Evolutionary conservation across 1,140 invertebrate genomes (phyloP).

Genomic region (Saccostrea cuccullata): DNA sequence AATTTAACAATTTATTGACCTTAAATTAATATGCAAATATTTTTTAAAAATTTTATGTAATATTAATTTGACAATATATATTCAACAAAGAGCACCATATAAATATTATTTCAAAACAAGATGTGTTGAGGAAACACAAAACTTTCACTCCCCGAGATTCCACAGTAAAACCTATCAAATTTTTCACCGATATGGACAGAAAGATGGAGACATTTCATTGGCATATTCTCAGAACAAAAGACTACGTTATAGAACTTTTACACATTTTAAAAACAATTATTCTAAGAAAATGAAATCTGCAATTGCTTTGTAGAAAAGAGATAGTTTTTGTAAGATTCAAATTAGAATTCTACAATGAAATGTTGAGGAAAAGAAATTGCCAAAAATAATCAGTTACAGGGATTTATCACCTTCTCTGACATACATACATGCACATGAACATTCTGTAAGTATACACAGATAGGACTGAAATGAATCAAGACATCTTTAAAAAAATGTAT

Average conservation of each 20-base stretch:
- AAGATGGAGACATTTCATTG: too few relatives aligned
- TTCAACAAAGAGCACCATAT: constrained; percentile 29
- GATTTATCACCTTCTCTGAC: background rate
- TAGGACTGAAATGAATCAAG: background rate
- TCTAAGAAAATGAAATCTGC: background rate
- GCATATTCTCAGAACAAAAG: too few relatives aligned
- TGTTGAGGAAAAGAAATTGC: background rate
- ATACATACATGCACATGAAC: background rate
- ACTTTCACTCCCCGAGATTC: too few relatives aligned
- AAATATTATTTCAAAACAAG: background rate
- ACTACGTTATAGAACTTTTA: too few relatives aligned
- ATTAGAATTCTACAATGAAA: constrained; percentile 5
- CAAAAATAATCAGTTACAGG: background rate
- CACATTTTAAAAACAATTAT: too few relatives aligned
- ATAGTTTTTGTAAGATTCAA: too few relatives aligned
- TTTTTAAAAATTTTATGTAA: constrained; percentile 10
- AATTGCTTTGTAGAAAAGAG: background rate
- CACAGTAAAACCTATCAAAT: too few relatives aligned
- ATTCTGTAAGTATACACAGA: background rate
- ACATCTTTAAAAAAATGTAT: background rate
- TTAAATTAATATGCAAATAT: background rate
- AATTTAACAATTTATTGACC: background rate
- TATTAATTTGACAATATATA: constrained; percentile 4
- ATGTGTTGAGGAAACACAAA: too few relatives aligned
- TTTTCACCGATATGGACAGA: too few relatives aligned